Base-by-base conservation (phyloP, 2,797 vertebrate species). In the Picus viridis region DNA sequence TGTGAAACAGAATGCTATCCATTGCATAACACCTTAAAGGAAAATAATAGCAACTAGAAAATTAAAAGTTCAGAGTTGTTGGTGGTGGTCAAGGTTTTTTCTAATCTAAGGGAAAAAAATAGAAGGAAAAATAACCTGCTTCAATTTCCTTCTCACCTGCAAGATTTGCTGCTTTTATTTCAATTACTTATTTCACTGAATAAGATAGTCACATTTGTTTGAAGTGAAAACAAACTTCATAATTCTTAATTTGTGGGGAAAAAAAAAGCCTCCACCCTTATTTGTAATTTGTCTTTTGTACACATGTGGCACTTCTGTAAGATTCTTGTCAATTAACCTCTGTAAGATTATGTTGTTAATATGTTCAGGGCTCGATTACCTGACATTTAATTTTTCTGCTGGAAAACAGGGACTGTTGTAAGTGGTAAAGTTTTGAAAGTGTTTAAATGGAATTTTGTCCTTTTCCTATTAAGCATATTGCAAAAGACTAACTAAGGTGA, bases 181-280 rank as follows among this genome's bases (percentile, higher is more conserved):
- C n/a, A 68, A 27, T 34, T 5, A 86, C 36, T 45, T 63, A 16
- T 73, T 73, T 73, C 1, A 16, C 13, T 49, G 43, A 54, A 49
- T 63, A 54, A 82, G 51, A 62, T 45, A 63, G 54, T 34, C 11
- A 34, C 3, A 13, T 29, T 71, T 56, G 18, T 70, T 54, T 70
- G 58, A 70, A 88, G 16, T 11, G 6, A 80, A 74, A 87, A 30
- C 26, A 32, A 62, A 29, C 19, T 39, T 19, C 10, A 47, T 20
- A 47, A 19, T 15, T 59, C 43, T 74, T 83, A 51, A 30, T 68
- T 9, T 39, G 10, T 30, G 24, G 47, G 6, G 36, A 43, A 51
- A 53, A 5, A 1, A 4, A 1, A 3, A 47, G 19, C 36, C 3
- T 10, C 9, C 16, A 5, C 4, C 34, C n/a, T 59, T 39, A 18